These are phyloP conservation scores for Amblyteles armatorius DNA, from an alignment of 2,888 invertebrate genomes.

Conservation along the genomic window DNA sequence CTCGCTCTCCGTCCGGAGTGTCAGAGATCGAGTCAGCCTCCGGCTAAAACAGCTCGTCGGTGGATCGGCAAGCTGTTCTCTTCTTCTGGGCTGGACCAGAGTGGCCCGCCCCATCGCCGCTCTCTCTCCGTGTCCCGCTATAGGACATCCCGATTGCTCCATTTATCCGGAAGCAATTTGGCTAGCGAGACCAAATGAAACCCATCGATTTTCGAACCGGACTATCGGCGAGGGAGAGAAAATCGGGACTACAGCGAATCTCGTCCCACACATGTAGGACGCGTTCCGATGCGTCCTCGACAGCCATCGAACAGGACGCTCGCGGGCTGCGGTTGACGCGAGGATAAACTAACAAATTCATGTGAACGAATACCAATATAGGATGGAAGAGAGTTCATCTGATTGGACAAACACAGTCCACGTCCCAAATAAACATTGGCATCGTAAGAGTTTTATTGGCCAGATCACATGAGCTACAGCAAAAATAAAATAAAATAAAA, in stretches of 20 bases:
- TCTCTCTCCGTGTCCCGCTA: constrained; percentile 10
- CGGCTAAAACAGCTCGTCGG: constrained; percentile 52
- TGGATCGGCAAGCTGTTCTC: constrained; percentile 52
- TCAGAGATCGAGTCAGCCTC: constrained; percentile 20
- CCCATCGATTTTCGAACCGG: constrained; percentile 48
- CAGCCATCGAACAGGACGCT: background rate
- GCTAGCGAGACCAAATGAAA: constrained; percentile 44
- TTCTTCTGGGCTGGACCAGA: constrained; percentile 47
- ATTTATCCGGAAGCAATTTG: constrained; percentile 62
- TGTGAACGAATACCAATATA: background rate
- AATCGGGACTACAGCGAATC: constrained; percentile 12
- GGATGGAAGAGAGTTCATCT: background rate
- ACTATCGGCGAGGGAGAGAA: constrained; percentile 16
- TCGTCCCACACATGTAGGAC: background rate
- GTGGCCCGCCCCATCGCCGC: constrained; percentile 15
- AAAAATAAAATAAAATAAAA: too few relatives aligned
- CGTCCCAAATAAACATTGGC: background rate
- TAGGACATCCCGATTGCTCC: constrained; percentile 52
- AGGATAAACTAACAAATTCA: background rate
- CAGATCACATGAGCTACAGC: background rate
- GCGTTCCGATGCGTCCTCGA: background rate
- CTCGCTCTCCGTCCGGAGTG: constrained; percentile 52
- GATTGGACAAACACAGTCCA: background rate
- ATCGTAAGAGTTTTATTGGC: background rate
- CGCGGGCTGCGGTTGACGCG: background rate